Evolutionary conservation across 2,888 invertebrate species (phyloP), one percentile per base, ranked within the genome.

Genomic region (Philereme transversata): DNA sequence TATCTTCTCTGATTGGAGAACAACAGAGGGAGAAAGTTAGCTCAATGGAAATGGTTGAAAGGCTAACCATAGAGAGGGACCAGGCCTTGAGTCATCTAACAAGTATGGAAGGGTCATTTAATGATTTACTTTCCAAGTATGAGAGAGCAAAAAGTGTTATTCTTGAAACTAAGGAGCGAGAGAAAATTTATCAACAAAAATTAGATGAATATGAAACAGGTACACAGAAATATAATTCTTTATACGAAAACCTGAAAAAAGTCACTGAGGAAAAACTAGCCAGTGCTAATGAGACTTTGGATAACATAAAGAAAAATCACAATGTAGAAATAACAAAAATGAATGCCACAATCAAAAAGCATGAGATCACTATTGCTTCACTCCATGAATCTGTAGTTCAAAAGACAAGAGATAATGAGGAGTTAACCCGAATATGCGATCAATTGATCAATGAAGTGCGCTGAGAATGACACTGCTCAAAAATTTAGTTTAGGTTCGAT

Each of bases 401-500:
- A 78, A 98, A 98, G 88, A 94, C 94, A 0, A 96, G 96, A 81
- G 98, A 98, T 81, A 98, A 98, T 84, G 95, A 95, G 70, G 97
- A 98, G 85, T 90, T 99, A 70, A 96, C 98, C 51, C 95, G 96
- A 84, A 96, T 98, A 79, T 97, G 98, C 93, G 98, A 98, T 92
- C 98, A 98, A 89, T 94, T 98, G 48, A 98, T 98, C 76, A 93
- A 93, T 75, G 86, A 88, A 76, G 90, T 90, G 41, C 86, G 82
- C 69, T 88, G 72, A 67, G 11, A 48, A 41, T 60, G n/a, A 22
- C 10, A 7, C 5, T 36, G 44, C 47, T 34, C 34, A 41, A 57
- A 45, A 38, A 51, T 51, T 41, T 41, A 22, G 45, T 57, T 56
- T 60, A 61, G 54, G 51, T 44, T 22, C 22, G 22, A 22, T 22